Evolutionary conservation across 2,888 invertebrate genomes (phyloP), one percentile per base, ranked within the genome.

Genomic region (Meganola albula): DNA sequence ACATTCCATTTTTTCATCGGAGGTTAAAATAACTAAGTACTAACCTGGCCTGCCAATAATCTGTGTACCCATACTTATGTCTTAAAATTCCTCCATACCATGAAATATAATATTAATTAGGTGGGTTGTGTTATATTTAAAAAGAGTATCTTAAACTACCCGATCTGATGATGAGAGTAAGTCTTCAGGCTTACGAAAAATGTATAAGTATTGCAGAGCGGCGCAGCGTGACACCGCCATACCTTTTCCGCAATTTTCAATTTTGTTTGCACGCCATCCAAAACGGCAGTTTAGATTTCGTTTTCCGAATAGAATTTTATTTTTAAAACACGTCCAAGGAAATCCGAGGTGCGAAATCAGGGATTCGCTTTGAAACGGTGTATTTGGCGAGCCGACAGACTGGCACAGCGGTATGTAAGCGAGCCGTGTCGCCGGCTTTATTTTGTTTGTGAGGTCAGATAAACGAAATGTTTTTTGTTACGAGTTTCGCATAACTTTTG

Each of bases 341-440:
- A 63, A 63, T 60, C 49, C 58, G 60, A 67, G 67, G 68, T 69
- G 66, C 52, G 62, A 64, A 68, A 68, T 68, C 70, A 63, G 63
- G 63, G 64, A 63, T 66, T 67, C 66, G 53, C 62, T 68, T 66
- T 67, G 57, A 58, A 59, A 58, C 52, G 56, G 58, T 53, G 53
- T 51, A 53, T 53, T 61, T 56, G 57, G 56, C 44, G 53, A 53
- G 52, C n/a, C n/a, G n/a, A n/a, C n/a, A n/a, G n/a, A n/a, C n/a
- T 44, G 49, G 53, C 44, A 38, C 32, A 34, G 8, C 20, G 7
- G 20, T n/a, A 20, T 3, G 20, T 7, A 20, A 20, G 20, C 12
- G 31, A 20, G n/a, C 11, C 9, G 11, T n/a, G 12, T 8, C 14
- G n/a, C 12, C 16, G n/a, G n/a, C n/a, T n/a, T n/a, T n/a, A n/a